Conservation (phyloP, 2,888 invertebrate species). For the Desoria tigrina region DNA sequence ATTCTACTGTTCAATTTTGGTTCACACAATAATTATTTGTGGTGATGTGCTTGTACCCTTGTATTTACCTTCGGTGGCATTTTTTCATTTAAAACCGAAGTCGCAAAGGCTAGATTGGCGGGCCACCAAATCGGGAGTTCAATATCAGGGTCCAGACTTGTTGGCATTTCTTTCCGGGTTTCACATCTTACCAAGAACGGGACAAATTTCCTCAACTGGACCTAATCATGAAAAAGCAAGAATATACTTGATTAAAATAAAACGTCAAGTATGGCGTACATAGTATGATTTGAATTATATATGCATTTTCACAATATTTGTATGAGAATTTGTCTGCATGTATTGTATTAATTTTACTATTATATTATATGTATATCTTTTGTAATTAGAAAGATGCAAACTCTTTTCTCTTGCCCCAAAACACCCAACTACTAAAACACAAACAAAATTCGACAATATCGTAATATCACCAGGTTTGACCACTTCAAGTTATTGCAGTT, state of each 20-base stretch:
- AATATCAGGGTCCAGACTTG: neutral
- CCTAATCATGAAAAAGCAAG: slow-evolving; percentile 16
- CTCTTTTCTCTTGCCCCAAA: too few relatives aligned
- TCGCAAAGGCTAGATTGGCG: slow-evolving; percentile 6
- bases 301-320: too few relatives aligned
- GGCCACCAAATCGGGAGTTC: slow-evolving; percentile 28
- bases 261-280: too few relatives aligned
- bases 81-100: neutral
- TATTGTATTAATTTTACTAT: too few relatives aligned
- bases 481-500: too few relatives aligned
- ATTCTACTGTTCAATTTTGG: neutral
- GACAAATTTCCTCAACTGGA: slow-evolving; percentile 24
- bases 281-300: too few relatives aligned
- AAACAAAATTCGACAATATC: too few relatives aligned
- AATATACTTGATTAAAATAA: neutral
- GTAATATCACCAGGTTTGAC: too few relatives aligned
- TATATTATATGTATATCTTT: too few relatives aligned
- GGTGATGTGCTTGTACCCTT: neutral
- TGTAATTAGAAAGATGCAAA: too few relatives aligned
- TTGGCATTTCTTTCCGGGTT: slow-evolving; percentile 4
- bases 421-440: too few relatives aligned
- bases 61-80: slow-evolving; percentile 2
- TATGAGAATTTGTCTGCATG: too few relatives aligned
- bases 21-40: neutral
- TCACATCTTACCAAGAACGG: slow-evolving; percentile 9